These are phyloP conservation scores for Dolichoris vasculosae DNA, from an alignment of 1,140 invertebrate species.

Conservation along the genomic window DNA sequence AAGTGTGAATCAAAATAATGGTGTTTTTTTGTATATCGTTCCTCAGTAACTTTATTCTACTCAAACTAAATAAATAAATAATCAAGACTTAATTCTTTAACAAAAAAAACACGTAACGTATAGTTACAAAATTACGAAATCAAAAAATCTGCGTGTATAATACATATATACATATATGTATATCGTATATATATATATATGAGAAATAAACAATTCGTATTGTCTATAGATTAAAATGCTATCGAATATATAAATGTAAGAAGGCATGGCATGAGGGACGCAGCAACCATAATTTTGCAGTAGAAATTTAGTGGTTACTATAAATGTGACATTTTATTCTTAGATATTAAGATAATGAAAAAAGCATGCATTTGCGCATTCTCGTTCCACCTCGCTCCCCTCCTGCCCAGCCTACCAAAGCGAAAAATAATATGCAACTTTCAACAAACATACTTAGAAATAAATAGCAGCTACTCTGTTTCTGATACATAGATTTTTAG, in stretches of 20 bases:
- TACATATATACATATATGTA: conserved; percentile 41
- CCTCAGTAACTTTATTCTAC: conserved; percentile 4
- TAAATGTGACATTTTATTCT: conserved; percentile 47
- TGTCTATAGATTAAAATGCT: conserved; percentile 17
- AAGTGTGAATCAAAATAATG: conserved; percentile 23
- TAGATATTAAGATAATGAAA: conserved; percentile 49
- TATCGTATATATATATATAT: conserved; percentile 38
- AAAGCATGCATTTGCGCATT: conserved; percentile 37
- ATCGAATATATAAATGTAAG: neutral
- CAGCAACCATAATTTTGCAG: conserved; percentile 31
- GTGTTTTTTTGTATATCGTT: conserved; percentile 29
- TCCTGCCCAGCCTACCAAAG: conserved; percentile 46
- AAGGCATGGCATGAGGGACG: conserved; percentile 36
- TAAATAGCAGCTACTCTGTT: conserved; percentile 16
- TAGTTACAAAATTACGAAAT: conserved; percentile 40
- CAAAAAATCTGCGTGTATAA: conserved; percentile 46
- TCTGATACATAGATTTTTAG: conserved; percentile 41
- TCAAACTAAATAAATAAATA: conserved; percentile 21
- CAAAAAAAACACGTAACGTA: conserved; percentile 38
- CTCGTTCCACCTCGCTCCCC: conserved; percentile 44
- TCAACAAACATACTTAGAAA: neutral
- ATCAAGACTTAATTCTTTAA: conserved; percentile 31
- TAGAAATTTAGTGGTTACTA: conserved; percentile 46
- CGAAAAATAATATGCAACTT: conserved; percentile 5
- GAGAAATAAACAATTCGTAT: conserved; percentile 22